Evolutionary conservation across 2,113 vertebrate species (phyloP), one percentile per base, ranked within the genome.

Genomic region (Urocynchramus pylzowi): DNA sequence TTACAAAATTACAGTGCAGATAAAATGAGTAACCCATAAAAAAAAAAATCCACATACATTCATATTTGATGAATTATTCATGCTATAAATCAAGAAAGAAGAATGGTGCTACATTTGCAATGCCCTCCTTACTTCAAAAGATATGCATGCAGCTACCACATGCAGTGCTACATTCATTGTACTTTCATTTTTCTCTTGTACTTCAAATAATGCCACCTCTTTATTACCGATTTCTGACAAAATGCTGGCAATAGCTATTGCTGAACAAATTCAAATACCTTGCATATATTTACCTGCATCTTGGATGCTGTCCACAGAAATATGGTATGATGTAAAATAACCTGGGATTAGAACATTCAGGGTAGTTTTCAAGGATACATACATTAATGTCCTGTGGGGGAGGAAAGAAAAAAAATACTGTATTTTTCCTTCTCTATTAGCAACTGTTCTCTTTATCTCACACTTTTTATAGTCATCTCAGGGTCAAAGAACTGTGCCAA

Each of bases 291-390:
- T 98, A 99, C 99, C 99, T 99, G 99, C 99, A 99, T 97, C 99
- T 98, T 90, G 99, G 99, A 97, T 99, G 99, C 91, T 99, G 99
- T 96, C 99, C 99, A 97, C 99, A 99, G 97, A 99, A 99, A 90
- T 99, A 99, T 0, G 99, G 99, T 60, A 99, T 99, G 95, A 99
- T 99, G 98, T 99, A 99, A 98, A 99, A 99, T 75, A 99, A 97
- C 64, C 98, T 98, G 92, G 99, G 99, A 95, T 99, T 99, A 94
- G 99, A 99, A 97, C 99, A 99, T 96, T 99, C 99, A 2, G 99
- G 99, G 77, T 99, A 99, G 96, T 99, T 99, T 97, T 99, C 99
- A 88, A 99, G 98, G 97, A 99, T 99, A 96, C 99, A 99, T 89
- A 99, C 99, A 37, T 99, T 99, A 97, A 99, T 99, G 93, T 99